Conservation (phyloP, 2,113 vertebrate genomes). For the Smithornis capensis region DNA sequence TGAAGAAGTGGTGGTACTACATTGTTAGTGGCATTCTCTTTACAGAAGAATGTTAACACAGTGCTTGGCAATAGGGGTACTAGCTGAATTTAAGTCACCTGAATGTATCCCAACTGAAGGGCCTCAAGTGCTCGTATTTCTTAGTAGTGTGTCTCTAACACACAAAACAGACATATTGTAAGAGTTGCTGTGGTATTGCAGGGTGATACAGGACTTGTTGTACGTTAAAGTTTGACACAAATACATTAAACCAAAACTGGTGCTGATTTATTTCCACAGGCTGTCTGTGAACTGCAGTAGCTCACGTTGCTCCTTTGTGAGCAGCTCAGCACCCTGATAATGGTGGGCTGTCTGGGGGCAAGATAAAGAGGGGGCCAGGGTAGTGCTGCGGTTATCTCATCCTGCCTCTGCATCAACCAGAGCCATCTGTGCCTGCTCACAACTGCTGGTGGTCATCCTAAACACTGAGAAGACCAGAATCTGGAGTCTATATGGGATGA, state of each 20-base stretch:
- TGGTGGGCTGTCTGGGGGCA: neutral
- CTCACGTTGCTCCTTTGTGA: neutral
- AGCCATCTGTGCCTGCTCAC: neutral
- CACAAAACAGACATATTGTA: neutral
- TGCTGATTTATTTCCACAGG: neutral
- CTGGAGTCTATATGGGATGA: neutral
- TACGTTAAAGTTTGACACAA: neutral
- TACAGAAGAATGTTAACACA: neutral
- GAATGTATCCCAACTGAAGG: neutral
- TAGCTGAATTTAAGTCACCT: neutral
- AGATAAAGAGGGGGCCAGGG: constrained; percentile 1
- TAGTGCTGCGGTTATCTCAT: constrained; percentile 2
- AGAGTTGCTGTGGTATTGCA: neutral
- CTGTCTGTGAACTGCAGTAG: neutral
- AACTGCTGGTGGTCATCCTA: neutral
- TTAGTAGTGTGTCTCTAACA: neutral
- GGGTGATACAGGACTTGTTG: neutral
- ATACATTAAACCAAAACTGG: neutral
- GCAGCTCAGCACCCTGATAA: neutral
- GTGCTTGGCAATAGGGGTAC: neutral
- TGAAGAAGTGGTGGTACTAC: neutral
- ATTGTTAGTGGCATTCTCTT: neutral
- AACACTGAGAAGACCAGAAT: neutral
- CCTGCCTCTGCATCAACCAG: neutral
- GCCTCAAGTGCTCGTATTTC: rapidly evolving